A percentile compares a stretch with the other conserved stretches of the same genome.
phyloP scores from a whole-genome alignment of 2,797 vertebrate genomes.

The Podargus strigoides region DNA sequence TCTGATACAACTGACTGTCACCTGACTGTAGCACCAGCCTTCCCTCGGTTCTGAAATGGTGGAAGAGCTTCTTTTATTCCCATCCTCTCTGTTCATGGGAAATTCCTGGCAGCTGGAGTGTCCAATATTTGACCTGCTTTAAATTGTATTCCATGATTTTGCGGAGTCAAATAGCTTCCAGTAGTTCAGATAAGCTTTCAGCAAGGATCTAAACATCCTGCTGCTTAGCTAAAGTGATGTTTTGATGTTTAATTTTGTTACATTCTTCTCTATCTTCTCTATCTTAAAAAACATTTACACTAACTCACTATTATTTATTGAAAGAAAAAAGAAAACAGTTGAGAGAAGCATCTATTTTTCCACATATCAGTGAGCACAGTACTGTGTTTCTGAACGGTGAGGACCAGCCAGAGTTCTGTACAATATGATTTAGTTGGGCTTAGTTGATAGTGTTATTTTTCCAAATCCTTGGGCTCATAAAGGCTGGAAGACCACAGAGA shows the following conservation, averaged over 20 bases:
- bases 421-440: background rate
- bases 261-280: background rate
- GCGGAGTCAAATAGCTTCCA: background rate
- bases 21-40: background rate
- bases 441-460: background rate
- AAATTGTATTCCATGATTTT: background rate
- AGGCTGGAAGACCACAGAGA: background rate
- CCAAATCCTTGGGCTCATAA: background rate
- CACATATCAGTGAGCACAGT: background rate
- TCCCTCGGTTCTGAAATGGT: background rate
- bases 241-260: slow-evolving; percentile 1
- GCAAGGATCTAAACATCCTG: background rate
- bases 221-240: background rate
- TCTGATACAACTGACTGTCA: background rate
- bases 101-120: background rate
- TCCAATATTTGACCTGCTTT: slow-evolving; percentile 14
- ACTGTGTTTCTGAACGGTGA: background rate
- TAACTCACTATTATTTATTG: slow-evolving; percentile 2
- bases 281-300: background rate
- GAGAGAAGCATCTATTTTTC: background rate
- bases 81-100: background rate
- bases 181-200: background rate
- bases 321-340: background rate
- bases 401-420: background rate
- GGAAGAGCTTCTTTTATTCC: background rate